These are phyloP conservation scores for Hafferia zeledoni DNA, from an alignment of 2,797 vertebrate species.

Conservation along the genomic window DNA sequence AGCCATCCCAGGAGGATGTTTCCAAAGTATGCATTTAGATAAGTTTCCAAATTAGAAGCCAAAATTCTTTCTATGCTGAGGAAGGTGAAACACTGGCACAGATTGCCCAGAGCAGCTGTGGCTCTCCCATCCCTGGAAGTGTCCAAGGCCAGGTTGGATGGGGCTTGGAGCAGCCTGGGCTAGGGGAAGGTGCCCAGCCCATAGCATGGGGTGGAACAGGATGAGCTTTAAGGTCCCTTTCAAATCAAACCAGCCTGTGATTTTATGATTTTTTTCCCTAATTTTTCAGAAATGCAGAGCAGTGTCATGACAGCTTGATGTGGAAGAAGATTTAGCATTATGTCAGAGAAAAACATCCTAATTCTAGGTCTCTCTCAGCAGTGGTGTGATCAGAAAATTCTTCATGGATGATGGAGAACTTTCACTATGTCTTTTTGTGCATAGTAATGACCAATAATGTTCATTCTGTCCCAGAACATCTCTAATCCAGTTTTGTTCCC, in stretches of 20 bases:
- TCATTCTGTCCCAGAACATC: neutral
- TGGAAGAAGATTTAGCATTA: neutral
- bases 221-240: accelerated
- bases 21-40: neutral
- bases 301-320: neutral
- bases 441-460: neutral
- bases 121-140: neutral
- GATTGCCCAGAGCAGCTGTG: accelerated
- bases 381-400: neutral
- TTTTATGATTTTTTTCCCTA: neutral
- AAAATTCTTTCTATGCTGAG: accelerated
- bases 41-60: neutral
- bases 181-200: accelerated
- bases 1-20: neutral
- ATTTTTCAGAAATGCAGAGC: neutral
- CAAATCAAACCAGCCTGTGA: neutral
- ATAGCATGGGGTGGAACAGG: accelerated
- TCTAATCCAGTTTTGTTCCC: neutral
- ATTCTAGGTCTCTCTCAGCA: neutral
- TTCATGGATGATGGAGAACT: neutral
- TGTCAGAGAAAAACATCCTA: neutral
- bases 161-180: neutral
- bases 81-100: accelerated
- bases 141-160: accelerated
- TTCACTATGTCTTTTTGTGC: neutral